Conservation (phyloP, 2,888 invertebrate genomes). For the Troides aeacus region DNA sequence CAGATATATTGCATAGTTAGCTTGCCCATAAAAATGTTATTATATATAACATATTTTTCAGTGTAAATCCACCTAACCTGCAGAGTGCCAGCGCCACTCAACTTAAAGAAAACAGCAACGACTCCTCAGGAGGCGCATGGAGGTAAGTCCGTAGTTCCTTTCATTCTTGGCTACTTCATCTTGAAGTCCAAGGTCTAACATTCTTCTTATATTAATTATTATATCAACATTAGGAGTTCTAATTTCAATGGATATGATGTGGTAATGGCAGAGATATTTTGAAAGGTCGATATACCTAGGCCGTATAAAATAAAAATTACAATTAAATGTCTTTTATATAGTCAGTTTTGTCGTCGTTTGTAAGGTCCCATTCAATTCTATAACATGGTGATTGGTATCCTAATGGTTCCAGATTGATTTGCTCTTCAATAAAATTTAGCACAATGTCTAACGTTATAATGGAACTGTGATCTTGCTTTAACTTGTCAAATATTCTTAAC, state of each 20-base stretch:
- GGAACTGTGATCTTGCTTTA: no score
- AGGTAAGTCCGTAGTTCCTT: conserved; percentile 55
- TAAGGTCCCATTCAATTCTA: no score
- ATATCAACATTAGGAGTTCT: no score
- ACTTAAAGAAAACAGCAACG: conserved; percentile 63
- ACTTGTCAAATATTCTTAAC: not conserved
- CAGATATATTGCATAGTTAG: no score
- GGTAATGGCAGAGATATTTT: not conserved
- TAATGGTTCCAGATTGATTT: no score
- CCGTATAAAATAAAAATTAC: no score
- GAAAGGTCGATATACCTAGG: not conserved
- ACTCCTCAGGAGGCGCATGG: conserved; percentile 63
- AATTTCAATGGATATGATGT: not conserved
- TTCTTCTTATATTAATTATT: no score
- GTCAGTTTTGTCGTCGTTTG: no score
- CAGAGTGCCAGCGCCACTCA: conserved; percentile 70
- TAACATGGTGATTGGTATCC: no score
- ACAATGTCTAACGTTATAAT: no score
- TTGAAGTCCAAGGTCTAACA: not conserved
- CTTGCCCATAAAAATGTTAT: not conserved
- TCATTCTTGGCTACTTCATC: not conserved
- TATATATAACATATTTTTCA: conserved; percentile 39
- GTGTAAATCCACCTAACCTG: conserved; percentile 61
- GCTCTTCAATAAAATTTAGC: no score
- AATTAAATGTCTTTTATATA: no score